Conservation (phyloP, 2,888 invertebrate species). For the Galerucella nymphaeae region DNA sequence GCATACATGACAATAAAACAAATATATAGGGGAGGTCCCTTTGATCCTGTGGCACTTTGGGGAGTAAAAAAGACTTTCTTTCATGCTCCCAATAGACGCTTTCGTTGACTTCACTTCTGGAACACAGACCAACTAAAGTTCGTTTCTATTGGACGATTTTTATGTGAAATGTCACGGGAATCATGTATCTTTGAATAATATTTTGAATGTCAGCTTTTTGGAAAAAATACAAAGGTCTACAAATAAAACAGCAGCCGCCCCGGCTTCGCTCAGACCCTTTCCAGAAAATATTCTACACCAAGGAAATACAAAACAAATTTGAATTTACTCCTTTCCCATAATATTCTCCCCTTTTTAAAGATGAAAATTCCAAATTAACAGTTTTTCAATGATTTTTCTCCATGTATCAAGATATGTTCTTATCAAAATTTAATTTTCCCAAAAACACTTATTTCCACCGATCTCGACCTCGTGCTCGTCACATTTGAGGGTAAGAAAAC, state of each 20-base stretch:
- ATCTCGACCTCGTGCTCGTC: constrained; percentile 28
- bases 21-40: constrained; percentile 62
- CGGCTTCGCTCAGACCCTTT: too few species aligned
- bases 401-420: neutral
- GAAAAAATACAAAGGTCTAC: too few species aligned
- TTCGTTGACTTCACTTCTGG: constrained; percentile 38
- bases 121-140: constrained; percentile 51
- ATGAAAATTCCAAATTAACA: too few species aligned
- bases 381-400: too few species aligned
- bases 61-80: constrained; percentile 54
- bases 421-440: constrained; percentile 29
- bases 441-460: constrained; percentile 23
- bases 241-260: too few species aligned
- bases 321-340: too few species aligned
- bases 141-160: constrained; percentile 53
- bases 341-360: too few species aligned
- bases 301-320: too few species aligned
- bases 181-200: constrained; percentile 13
- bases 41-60: constrained; percentile 60
- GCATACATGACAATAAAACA: constrained; percentile 65
- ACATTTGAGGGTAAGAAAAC: constrained; percentile 43
- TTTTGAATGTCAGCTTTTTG: constrained; percentile 24
- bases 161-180: constrained; percentile 46
- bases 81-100: constrained; percentile 49
- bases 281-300: too few species aligned